These are phyloP conservation scores for Megalops atlanticus DNA, from an alignment of 2,113 vertebrate species.

Conservation along the genomic window DNA sequence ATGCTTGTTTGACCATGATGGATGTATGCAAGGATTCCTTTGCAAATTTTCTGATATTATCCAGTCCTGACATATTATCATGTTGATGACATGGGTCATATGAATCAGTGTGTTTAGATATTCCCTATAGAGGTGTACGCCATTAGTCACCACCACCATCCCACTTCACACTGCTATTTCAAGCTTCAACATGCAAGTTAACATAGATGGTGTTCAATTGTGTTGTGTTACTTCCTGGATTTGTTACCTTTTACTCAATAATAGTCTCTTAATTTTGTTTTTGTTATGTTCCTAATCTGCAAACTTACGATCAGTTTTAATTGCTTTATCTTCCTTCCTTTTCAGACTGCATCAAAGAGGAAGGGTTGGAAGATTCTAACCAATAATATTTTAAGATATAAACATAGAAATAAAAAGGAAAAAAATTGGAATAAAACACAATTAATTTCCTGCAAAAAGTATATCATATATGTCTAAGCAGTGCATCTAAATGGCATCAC, in stretches of 20 bases:
- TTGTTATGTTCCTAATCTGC: background rate
- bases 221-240: background rate
- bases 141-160: background rate
- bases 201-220: background rate
- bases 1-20: background rate
- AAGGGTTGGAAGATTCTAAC: no score
- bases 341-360: no score
- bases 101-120: background rate
- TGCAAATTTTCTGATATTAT: background rate
- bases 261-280: background rate
- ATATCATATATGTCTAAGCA: no score
- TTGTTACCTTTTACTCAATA: background rate
- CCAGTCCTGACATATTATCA: background rate
- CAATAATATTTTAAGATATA: no score
- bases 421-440: no score
- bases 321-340: no score
- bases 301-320: background rate
- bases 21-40: background rate
- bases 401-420: no score
- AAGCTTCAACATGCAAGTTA: constrained; percentile 4
- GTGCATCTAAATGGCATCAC: no score
- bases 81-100: background rate
- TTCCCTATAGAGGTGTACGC: background rate
- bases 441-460: no score
- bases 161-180: background rate